phyloP scores from a whole-genome alignment of 2,797 vertebrate genomes.

The Pangasius larnaudii region DNA sequence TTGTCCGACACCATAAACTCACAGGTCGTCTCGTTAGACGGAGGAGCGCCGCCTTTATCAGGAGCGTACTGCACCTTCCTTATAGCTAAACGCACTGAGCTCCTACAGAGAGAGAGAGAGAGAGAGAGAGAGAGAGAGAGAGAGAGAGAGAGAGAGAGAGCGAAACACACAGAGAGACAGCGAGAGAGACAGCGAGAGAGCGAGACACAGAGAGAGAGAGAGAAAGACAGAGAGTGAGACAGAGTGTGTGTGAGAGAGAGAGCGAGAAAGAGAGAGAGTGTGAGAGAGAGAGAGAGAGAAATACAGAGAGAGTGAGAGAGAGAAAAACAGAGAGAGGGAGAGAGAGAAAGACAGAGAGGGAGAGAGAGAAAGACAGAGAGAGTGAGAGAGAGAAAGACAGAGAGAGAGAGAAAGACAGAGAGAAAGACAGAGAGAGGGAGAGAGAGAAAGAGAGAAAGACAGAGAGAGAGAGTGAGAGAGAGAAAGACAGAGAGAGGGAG shows the following conservation, averaged over 20 bases:
- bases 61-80: slow-evolving; percentile 90
- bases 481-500: neutral
- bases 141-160: neutral
- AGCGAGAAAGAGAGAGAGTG: neutral
- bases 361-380: neutral
- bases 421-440: neutral
- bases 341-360: neutral
- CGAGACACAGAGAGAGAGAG: neutral
- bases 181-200: neutral
- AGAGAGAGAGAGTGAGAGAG: neutral
- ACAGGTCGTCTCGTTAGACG: slow-evolving; percentile 80
- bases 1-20: slow-evolving; percentile 93
- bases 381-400: neutral
- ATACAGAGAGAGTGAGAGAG: neutral
- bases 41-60: slow-evolving; percentile 68
- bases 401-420: neutral
- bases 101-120: slow-evolving; percentile 70
- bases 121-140: neutral
- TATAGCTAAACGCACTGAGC: slow-evolving; percentile 83
- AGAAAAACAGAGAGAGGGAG: neutral
- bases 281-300: neutral
- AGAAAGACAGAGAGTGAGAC: neutral
- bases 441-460: neutral
- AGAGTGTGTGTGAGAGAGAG: too few relatives aligned
- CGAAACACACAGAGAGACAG: neutral